A percentile compares a stretch with the other conserved stretches of the same genome.
Conservation (phyloP, 2,797 vertebrate species). For the Zenarchopterus dispar region DNA sequence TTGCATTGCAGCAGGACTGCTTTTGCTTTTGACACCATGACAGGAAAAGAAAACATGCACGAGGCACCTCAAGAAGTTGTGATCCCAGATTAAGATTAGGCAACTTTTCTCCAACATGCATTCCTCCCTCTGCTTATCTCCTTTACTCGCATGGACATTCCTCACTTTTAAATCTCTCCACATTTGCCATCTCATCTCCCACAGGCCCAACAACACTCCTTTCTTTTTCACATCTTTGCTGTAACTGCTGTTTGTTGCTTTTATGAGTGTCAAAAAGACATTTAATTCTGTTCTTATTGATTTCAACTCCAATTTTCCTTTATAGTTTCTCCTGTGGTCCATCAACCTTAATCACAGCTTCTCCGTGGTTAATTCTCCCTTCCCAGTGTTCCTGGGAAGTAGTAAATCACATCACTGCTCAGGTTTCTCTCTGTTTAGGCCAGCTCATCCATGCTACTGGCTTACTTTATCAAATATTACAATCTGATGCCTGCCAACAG, state of each 20-base stretch:
- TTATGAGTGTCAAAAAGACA: neutral
- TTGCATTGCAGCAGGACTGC: constrained; percentile 13
- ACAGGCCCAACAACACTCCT: constrained; percentile 3
- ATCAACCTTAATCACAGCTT: constrained; percentile 20
- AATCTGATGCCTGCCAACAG: constrained; percentile 21
- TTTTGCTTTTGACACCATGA: constrained; percentile 29
- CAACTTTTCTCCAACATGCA: constrained; percentile 44
- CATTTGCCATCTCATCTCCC: constrained; percentile 22
- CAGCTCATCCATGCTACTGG: constrained; percentile 10
- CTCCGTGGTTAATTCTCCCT: constrained; percentile 32
- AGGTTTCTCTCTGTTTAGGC: constrained; percentile 14
- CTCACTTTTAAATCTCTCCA: constrained; percentile 29
- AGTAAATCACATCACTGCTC: constrained; percentile 33
- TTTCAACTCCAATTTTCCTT: neutral
- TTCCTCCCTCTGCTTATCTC: constrained; percentile 62
- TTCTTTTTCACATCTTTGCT: neutral
- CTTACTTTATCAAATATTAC: constrained; percentile 29
- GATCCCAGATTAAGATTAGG: constrained; percentile 67
- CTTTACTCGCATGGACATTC: constrained; percentile 31
- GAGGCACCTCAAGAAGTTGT: constrained; percentile 30
- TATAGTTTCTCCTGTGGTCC: constrained; percentile 2
- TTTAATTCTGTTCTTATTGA: constrained; percentile 11
- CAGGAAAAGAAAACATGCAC: constrained; percentile 35
- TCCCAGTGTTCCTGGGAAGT: constrained; percentile 34
- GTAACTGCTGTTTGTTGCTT: neutral